Conservation (phyloP, 2,888 invertebrate species). For the Clepsis dumicolana region DNA sequence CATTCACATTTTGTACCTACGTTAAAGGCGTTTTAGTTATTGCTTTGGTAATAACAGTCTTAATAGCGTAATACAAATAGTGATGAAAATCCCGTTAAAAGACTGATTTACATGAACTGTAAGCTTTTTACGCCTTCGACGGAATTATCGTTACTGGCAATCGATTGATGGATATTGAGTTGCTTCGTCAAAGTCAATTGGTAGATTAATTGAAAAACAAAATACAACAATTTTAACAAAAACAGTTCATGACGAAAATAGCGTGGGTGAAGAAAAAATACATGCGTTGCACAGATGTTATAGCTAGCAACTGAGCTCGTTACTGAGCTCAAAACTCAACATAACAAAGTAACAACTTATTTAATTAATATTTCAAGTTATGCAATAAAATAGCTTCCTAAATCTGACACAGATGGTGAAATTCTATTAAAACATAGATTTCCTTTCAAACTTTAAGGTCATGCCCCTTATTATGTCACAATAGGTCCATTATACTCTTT, state of each 20-base stretch:
- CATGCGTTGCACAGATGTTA: no score
- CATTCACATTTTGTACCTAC: neutral
- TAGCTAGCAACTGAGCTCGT: no score
- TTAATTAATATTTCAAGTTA: neutral
- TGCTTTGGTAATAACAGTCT: neutral
- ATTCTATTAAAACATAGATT: neutral
- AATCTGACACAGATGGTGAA: no score
- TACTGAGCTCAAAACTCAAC: no score
- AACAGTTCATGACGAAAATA: no score
- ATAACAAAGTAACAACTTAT: no score
- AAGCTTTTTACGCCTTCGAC: conserved; percentile 23
- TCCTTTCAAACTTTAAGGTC: neutral
- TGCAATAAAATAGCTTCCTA: no score
- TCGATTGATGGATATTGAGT: neutral
- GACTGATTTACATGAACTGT: conserved; percentile 15
- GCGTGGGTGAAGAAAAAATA: no score
- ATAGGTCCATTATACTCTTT: neutral
- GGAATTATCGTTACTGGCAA: conserved; percentile 14
- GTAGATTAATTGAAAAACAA: neutral
- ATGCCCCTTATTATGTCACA: neutral
- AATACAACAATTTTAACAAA: no score
- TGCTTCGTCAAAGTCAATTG: neutral
- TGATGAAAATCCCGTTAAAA: neutral
- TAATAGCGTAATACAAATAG: neutral
- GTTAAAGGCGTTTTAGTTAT: neutral